Conservation (phyloP, 2,888 invertebrate genomes). For the Campaea margaritaria region DNA sequence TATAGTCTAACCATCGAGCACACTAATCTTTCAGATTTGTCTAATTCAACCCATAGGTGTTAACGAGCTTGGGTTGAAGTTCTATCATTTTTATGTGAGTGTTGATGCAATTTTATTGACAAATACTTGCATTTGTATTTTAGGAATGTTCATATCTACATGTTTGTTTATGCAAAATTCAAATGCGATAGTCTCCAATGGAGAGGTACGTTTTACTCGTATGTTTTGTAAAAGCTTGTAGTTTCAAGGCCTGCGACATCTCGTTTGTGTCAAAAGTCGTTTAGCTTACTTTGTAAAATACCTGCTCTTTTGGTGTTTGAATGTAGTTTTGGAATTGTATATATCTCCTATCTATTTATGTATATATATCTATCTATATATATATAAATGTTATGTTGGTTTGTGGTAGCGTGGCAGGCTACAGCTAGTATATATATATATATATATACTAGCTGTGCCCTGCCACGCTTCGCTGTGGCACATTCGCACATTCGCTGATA, state of each 20-base stretch:
- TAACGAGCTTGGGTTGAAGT: too few species aligned
- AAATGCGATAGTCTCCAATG: constrained; percentile 58
- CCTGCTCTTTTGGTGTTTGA: constrained; percentile 56
- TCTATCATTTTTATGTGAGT: neutral
- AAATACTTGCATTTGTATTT: constrained; percentile 12
- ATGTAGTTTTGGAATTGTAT: constrained; percentile 47
- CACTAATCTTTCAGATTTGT: too few species aligned
- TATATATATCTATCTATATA: too few species aligned
- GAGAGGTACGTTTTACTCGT: constrained; percentile 56
- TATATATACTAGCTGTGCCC: too few species aligned
- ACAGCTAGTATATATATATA: too few species aligned
- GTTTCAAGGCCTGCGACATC: constrained; percentile 77
- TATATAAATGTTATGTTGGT: too few species aligned
- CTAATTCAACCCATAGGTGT: too few species aligned
- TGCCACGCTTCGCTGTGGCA: too few species aligned
- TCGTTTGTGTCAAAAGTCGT: constrained; percentile 72
- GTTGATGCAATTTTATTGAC: constrained; percentile 21
- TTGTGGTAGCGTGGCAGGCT: too few species aligned
- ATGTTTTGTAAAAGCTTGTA: constrained; percentile 66
- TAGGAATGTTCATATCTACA: constrained; percentile 37
- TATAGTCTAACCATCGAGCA: too few species aligned
- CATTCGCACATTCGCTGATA: too few species aligned
- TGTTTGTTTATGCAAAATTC: constrained; percentile 54
- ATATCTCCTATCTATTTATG: neutral
- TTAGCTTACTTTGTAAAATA: constrained; percentile 72